Evolutionary conservation across 2,113 vertebrate genomes (phyloP).

Genomic region (Ivindomyrus marchei): DNA sequence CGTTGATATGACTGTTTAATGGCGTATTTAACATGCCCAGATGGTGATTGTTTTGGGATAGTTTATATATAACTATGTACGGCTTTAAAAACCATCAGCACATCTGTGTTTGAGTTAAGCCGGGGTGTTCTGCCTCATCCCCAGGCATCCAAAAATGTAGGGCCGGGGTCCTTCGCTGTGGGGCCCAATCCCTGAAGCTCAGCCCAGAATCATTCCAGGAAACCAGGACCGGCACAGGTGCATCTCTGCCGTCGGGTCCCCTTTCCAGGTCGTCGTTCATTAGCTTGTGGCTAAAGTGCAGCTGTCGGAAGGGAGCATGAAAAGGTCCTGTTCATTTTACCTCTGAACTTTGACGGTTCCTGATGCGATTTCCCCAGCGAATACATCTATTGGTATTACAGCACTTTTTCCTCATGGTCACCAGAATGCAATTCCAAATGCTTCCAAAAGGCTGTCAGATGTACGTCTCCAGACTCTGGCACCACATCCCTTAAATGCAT

Average conservation of each 20-base stretch:
- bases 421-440: background rate
- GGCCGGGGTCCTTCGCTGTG: background rate
- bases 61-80: background rate
- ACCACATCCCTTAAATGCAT: background rate
- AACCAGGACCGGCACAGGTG: background rate
- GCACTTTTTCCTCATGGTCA: background rate
- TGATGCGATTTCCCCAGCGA: background rate
- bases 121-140: background rate
- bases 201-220: slow-evolving; percentile 10
- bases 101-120: background rate
- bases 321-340: background rate
- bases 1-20: background rate
- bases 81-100: background rate
- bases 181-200: background rate
- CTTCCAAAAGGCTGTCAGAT: background rate
- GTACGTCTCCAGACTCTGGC: background rate
- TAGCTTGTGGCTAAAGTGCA: slow-evolving; percentile 6
- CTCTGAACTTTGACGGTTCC: background rate
- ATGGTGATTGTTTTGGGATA: background rate
- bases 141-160: background rate
- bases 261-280: slow-evolving; percentile 3
- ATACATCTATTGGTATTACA: background rate
- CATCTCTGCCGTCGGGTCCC: background rate
- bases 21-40: background rate
- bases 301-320: background rate